These are phyloP conservation scores for Malurus melanocephalus DNA, from an alignment of 2,113 vertebrate species.

Conservation along the genomic window DNA sequence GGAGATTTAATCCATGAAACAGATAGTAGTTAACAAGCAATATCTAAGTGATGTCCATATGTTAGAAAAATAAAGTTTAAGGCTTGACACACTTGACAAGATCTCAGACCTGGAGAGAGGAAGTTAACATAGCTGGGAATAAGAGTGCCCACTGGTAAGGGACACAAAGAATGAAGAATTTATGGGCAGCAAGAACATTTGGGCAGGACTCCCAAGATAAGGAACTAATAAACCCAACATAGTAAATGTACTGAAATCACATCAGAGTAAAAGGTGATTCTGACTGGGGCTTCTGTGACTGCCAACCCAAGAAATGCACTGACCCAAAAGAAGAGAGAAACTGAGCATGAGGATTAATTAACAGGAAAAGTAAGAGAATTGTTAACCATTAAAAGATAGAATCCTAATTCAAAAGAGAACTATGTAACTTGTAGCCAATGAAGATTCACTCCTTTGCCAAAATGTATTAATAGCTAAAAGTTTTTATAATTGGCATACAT, in stretches of 20 bases:
- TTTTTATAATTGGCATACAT: neutral
- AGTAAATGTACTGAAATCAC: neutral
- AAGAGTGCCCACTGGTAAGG: neutral
- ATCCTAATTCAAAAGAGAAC: neutral
- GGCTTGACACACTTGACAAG: neutral
- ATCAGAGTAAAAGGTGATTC: neutral
- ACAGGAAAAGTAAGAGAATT: neutral
- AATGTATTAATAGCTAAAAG: neutral
- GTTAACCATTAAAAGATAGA: neutral
- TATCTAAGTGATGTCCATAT: neutral
- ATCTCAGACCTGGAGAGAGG: neutral
- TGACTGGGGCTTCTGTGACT: rapidly evolving
- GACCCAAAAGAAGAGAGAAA: neutral
- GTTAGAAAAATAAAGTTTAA: neutral
- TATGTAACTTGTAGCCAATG: neutral
- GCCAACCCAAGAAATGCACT: neutral
- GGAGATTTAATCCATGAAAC: neutral
- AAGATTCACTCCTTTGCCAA: neutral
- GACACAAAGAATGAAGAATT: neutral
- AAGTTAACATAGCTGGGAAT: neutral
- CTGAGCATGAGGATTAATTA: neutral
- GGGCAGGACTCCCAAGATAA: neutral
- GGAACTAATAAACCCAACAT: neutral
- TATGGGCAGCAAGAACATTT: neutral
- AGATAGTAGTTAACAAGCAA: neutral